These are phyloP conservation scores for Pelmatolapia mariae DNA, from an alignment of 2,113 vertebrate species.

Conservation along the genomic window DNA sequence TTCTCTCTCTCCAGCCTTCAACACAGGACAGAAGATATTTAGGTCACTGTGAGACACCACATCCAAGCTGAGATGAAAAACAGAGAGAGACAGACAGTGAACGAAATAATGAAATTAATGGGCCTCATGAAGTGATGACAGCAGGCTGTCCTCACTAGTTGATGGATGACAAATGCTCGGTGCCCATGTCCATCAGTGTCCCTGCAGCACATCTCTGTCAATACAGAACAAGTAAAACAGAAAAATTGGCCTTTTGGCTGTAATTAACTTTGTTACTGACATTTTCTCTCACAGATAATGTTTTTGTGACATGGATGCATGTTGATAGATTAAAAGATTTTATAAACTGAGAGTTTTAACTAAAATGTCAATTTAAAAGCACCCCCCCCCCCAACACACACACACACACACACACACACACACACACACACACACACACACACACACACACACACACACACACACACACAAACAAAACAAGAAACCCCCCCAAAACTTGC, in stretches of 20 bases:
- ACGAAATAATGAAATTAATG: conserved; percentile 53
- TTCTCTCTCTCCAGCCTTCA: conserved; percentile 2
- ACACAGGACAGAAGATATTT: not conserved
- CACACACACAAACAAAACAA: too few species aligned
- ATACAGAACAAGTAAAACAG: conserved; percentile 1
- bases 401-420: too few species aligned
- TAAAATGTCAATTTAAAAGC: not conserved
- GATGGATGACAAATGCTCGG: conserved; percentile 61
- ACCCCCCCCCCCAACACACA: fast-evolving
- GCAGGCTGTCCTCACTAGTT: conserved; percentile 41
- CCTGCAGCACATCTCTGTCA: conserved; percentile 7
- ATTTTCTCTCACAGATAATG: not conserved
- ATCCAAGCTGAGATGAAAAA: conserved; percentile 23
- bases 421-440: too few species aligned
- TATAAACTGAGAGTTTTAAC: not conserved
- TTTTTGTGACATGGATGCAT: not conserved
- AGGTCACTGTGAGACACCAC: conserved; percentile 21
- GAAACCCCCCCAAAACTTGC: not conserved
- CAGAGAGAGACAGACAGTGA: not conserved
- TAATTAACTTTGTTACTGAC: conserved; percentile 35
- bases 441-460: too few species aligned
- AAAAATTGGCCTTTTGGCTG: not conserved
- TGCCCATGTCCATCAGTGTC: conserved; percentile 50
- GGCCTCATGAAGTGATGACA: conserved; percentile 49
- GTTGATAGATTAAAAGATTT: not conserved